Evolutionary conservation across 2,797 vertebrate species (phyloP).

Genomic region (Florisuga fusca): DNA sequence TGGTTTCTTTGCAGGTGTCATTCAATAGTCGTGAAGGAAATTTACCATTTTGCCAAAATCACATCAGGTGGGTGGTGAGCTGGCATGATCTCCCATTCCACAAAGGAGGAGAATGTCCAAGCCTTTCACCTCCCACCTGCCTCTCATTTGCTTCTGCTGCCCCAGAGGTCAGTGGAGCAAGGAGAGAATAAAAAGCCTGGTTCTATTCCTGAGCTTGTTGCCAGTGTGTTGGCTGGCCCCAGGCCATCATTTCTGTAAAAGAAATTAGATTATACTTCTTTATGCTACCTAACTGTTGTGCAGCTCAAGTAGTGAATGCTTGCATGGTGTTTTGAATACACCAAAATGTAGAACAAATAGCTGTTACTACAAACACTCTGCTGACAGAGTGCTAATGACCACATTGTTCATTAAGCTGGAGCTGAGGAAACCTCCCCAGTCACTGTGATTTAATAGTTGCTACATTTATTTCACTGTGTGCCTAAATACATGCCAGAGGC

Average conservation of each 20-base stretch:
- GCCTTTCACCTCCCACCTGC: background rate
- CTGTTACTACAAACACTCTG: conserved; percentile 18
- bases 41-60: conserved; percentile 1
- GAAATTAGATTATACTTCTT: background rate
- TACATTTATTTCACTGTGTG: background rate
- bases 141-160: background rate
- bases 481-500: background rate
- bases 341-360: background rate
- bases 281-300: background rate
- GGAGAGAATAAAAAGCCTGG: background rate
- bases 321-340: background rate
- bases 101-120: background rate
- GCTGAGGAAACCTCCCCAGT: background rate
- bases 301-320: background rate
- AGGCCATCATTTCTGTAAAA: background rate
- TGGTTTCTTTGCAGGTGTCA: background rate
- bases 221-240: background rate
- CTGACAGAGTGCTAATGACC: background rate
- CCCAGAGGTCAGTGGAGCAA: fast-evolving
- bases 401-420: background rate
- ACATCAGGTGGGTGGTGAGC: background rate
- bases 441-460: background rate
- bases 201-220: background rate
- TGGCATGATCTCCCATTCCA: background rate
- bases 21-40: conserved; percentile 24